phyloP scores from a whole-genome alignment of 2,797 vertebrate genomes.

The Karalla daura region DNA sequence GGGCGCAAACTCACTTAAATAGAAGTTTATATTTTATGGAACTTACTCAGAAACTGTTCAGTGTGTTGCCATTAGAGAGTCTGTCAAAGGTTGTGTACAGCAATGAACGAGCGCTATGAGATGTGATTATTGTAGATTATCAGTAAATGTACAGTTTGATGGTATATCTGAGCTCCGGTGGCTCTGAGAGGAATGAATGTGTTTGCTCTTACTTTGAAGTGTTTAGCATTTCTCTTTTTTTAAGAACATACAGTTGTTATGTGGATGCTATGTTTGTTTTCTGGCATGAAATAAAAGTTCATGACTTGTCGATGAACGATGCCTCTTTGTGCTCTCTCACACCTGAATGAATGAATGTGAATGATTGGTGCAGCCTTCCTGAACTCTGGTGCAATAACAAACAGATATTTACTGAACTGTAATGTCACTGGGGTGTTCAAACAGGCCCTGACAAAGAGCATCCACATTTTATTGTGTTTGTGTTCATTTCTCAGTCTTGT shows the following conservation, averaged over 20 bases:
- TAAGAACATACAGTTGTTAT: constrained; percentile 57
- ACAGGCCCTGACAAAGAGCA: neutral
- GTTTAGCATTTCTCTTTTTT: constrained; percentile 57
- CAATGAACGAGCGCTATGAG: constrained; percentile 41
- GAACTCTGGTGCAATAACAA: too few relatives aligned
- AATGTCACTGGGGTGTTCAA: neutral
- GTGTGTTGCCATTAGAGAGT: constrained; percentile 33
- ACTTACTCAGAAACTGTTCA: constrained; percentile 33
- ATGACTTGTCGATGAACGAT: constrained; percentile 59
- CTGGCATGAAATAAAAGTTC: constrained; percentile 80
- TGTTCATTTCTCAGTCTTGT: neutral
- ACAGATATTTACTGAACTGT: too few relatives aligned
- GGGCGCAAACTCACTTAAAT: constrained; percentile 37
- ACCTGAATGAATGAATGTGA: too few relatives aligned
- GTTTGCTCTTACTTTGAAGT: constrained; percentile 29
- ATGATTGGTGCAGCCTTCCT: too few relatives aligned
- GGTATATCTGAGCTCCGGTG: constrained; percentile 20
- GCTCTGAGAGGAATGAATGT: constrained; percentile 55
- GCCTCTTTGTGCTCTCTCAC: too few relatives aligned
- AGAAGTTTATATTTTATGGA: constrained; percentile 70
- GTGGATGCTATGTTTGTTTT: constrained; percentile 73
- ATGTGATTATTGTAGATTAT: constrained; percentile 52
- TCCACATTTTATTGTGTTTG: neutral
- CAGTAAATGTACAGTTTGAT: constrained; percentile 61
- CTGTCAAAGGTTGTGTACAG: constrained; percentile 52